Base-by-base conservation (phyloP, 2,797 vertebrate species). In the Fistularia commersonii region DNA sequence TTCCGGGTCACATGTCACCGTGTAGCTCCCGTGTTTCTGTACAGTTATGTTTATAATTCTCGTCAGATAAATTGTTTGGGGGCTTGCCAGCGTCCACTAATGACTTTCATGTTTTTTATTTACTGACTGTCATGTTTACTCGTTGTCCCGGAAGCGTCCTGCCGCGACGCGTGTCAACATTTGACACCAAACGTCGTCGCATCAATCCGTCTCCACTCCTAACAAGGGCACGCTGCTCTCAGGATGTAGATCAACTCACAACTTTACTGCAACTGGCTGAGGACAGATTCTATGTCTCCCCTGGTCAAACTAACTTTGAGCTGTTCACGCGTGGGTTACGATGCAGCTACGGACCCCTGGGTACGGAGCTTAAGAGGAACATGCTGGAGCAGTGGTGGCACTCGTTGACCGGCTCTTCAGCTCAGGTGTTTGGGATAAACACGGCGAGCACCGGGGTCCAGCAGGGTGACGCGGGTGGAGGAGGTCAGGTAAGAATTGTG, bases 341-440 rank as follows among this genome's bases (percentile, higher is more conserved):
- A 59, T 89, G 87, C 70, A 82, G 77, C 23, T 90, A 94, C 9
- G 95, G 95, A 8, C 92, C 95, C 8, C 78, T 96, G 67, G 96
- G 95, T 14, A 69, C 66, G 49, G 90, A 90, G 64, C 76, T 98
- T 45, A 89, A 87, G 68, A 85, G 77, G 11, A 96, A 95, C 77
- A 57, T 98, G 37, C 82, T 88, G 35, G 80, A 88, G 0, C 90
- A 92, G 53, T 99, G 96, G 96, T 95, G 96, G 96, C 68, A 71
- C 34, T 88, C 92, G 0, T 78, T 91, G 53, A 81, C 82, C 54
- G 56, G 67, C 5, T 78, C 79, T 51, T 74, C 81, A 48, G 85
- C 88, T 40, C 91, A 91, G 52, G 91, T 98, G 58, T 89, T 96
- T 38, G 88, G 90, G 1, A 89, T 95, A 41, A 90, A 89, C 42